Base-by-base conservation (phyloP, 2,888 invertebrate species). In the Calliphora vomitoria region DNA sequence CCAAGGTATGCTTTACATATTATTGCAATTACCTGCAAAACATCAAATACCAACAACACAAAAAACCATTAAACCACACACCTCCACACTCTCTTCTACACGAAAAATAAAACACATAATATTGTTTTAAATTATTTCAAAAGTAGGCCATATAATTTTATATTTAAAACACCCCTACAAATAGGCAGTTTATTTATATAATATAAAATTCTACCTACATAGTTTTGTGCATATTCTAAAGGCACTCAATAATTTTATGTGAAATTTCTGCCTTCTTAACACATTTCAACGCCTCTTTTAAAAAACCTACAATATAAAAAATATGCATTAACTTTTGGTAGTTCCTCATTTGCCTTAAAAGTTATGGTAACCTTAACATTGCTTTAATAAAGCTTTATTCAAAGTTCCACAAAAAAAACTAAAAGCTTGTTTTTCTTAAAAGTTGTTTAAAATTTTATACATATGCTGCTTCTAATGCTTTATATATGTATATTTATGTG, bases 1-100 rank as follows among this genome's bases (percentile, higher is more conserved):
- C 15, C 4, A 62, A 47, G 35, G 31, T 75, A 62, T 75, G 18
- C 47, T 75, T 8, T 13, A 15, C 47, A 75, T 55, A 38, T 8
- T 47, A 62, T 75, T 35, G 6, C 47, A 75, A 62, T 31, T 47
- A 60, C n/a, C 53, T 18, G 31, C 50, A 31, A 53, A 53, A 2
- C 0, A 0, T 20, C 18, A 15, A 38, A 13, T 53, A 53, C 4
- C 8, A 53, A 4, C 6, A 13, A 50, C 50, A 13, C 41, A 41
- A 50, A 50, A 53, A 53, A n/a, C 5, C 55, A 18, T 55, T 55
- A 55, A 18, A 15, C 25, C 15, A 25, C 4, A 13, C 25, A 53
- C 8, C 6, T n/a, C 50, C n/a, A 35, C 50, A 13, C 44, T 13
- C 13, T 44, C 44, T 44, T 11, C 11, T 10, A 11, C 44, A 44